Evolutionary conservation across 2,113 vertebrate species (phyloP).

Genomic region (Corythornis cristatus): DNA sequence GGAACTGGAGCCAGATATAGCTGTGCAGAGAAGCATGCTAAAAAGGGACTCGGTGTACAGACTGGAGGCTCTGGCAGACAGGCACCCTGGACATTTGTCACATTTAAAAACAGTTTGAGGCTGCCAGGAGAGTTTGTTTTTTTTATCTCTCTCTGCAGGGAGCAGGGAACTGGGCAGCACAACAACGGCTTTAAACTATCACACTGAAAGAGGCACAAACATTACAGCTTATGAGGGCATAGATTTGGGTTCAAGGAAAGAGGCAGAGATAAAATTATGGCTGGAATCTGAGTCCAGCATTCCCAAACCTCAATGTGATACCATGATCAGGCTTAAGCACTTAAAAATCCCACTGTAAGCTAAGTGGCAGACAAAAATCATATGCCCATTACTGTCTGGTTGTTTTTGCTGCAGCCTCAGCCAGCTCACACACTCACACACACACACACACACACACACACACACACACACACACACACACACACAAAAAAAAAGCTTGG

Average conservation of each 20-base stretch:
- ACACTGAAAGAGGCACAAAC: neutral
- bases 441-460: too few species aligned
- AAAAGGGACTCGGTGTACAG: slow-evolving; percentile 1
- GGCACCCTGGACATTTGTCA: slow-evolving; percentile 42
- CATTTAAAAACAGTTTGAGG: slow-evolving; percentile 33
- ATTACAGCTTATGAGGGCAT: neutral
- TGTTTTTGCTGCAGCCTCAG: neutral
- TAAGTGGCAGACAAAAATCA: neutral
- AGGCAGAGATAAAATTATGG: neutral
- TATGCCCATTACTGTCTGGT: neutral
- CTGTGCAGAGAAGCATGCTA: neutral
- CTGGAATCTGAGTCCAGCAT: neutral
- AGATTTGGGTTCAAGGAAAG: neutral
- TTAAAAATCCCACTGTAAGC: neutral
- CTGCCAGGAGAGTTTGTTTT: neutral
- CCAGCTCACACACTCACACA: neutral
- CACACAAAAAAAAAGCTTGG: rapidly evolving
- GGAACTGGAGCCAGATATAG: slow-evolving; percentile 40
- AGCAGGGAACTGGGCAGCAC: neutral
- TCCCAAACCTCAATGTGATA: neutral
- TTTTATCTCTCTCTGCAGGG: neutral
- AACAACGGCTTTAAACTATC: neutral
- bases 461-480: too few species aligned
- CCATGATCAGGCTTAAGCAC: neutral
- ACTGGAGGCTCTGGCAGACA: slow-evolving; percentile 37